phyloP scores from a whole-genome alignment of 2,113 vertebrate genomes.

The Cinclus mexicanus region DNA sequence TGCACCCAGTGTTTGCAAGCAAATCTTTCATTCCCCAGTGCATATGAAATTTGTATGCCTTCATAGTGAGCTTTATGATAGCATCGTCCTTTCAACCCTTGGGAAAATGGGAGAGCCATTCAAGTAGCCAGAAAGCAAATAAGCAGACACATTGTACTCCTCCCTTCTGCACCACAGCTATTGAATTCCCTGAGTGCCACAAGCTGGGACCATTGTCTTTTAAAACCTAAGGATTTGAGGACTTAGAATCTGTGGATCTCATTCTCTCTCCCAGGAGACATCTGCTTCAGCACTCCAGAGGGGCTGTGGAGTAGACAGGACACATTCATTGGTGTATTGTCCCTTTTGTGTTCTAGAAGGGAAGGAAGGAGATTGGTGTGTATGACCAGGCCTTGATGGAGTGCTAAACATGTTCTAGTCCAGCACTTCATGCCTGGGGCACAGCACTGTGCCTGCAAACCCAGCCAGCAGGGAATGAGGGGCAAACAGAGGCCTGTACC shows the following conservation, averaged over 20 bases:
- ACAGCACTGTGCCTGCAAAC: background rate
- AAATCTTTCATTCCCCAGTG: constrained; percentile 3
- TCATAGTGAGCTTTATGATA: background rate
- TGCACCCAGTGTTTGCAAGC: constrained; percentile 7
- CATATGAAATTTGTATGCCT: constrained; percentile 32
- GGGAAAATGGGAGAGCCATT: constrained; percentile 40
- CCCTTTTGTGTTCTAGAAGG: background rate
- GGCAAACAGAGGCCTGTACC: background rate
- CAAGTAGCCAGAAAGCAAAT: constrained; percentile 3
- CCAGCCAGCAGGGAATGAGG: background rate
- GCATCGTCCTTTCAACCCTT: constrained; percentile 39
- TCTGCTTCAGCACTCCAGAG: background rate
- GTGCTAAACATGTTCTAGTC: background rate
- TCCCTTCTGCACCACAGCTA: background rate
- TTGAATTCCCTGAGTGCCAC: background rate
- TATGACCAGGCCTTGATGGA: background rate
- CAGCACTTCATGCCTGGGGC: background rate
- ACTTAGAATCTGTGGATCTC: background rate
- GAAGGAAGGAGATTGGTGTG: background rate
- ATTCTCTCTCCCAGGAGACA: background rate
- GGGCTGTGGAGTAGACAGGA: background rate
- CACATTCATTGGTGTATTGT: background rate
- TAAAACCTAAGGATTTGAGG: background rate
- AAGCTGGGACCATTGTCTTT: background rate
- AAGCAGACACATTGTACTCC: background rate